Percentiles rank a stretch among this genome's conserved stretches.
These are phyloP conservation scores for Cecidostiba fungosa DNA, from an alignment of 2,888 invertebrate genomes.

Conservation along the genomic window DNA sequence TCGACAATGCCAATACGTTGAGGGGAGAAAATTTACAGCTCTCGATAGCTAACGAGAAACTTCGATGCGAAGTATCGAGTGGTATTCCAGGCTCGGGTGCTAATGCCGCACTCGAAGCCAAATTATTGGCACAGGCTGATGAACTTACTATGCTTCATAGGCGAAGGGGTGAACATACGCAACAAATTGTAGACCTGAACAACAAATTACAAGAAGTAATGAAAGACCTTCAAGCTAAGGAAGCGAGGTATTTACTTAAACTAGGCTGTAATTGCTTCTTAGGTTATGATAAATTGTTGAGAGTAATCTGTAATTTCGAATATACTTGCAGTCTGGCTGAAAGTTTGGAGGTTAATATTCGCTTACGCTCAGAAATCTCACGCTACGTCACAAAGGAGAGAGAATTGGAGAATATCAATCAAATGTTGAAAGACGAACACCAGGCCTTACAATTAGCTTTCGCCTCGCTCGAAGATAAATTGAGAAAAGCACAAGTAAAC, in stretches of 20 bases:
- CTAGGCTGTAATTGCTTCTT: background rate
- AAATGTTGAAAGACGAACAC: conserved; percentile 95
- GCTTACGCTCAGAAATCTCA: conserved; percentile 87
- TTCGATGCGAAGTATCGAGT: conserved; percentile 83
- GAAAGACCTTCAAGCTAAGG: conserved; percentile 87
- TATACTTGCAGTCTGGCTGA: conserved; percentile 84
- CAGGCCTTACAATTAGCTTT: conserved; percentile 96
- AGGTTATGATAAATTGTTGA: background rate
- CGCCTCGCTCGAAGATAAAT: conserved; percentile 93
- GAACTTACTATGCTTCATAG: conserved; percentile 95
- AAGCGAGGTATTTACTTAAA: conserved; percentile 83
- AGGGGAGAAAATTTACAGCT: conserved; percentile 92
- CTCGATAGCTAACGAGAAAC: conserved; percentile 91
- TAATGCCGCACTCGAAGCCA: conserved; percentile 91
- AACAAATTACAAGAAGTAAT: conserved; percentile 92
- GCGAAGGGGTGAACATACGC: conserved; percentile 95
- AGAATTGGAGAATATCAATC: conserved; percentile 91
- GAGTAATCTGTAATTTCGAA: background rate
- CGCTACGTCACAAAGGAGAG: conserved; percentile 87
- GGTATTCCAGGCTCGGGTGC: conserved; percentile 82
- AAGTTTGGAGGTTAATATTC: conserved; percentile 84
- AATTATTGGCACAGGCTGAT: conserved; percentile 92
- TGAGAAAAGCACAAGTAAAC: conserved; percentile 89
- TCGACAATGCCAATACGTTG: conserved; percentile 90
- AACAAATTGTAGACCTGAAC: conserved; percentile 95